Conservation (phyloP, 2,797 vertebrate genomes). For the Sarcophilus harrisii region DNA sequence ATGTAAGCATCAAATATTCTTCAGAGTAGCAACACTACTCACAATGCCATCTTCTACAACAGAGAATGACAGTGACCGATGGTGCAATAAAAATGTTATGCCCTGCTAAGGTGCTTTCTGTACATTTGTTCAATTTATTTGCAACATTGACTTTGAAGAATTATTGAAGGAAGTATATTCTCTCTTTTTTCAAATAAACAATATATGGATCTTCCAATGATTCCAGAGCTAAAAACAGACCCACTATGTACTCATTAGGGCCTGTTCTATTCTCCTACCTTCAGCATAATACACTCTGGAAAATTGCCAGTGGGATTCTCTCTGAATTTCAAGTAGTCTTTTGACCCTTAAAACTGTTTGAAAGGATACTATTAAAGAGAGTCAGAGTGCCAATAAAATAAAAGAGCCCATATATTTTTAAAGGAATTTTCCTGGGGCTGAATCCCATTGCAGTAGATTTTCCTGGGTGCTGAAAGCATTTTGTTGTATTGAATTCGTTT, state of each 20-base stretch:
- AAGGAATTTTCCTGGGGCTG: background rate
- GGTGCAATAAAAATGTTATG: background rate
- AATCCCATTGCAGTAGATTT: background rate
- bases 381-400: background rate
- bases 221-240: background rate
- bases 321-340: background rate
- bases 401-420: background rate
- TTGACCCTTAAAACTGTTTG: conserved; percentile 28
- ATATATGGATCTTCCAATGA: background rate
- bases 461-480: background rate
- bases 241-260: background rate
- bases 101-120: background rate
- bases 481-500: conserved; percentile 13
- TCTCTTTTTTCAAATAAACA: background rate
- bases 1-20: background rate
- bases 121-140: background rate
- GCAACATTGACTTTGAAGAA: background rate
- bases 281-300: background rate
- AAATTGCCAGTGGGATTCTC: background rate
- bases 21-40: background rate
- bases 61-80: background rate
- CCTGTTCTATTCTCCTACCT: background rate
- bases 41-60: background rate
- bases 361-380: background rate
- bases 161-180: background rate